Evolutionary conservation across 2,888 invertebrate genomes (phyloP).

Genomic region (Apotomis turbidana): DNA sequence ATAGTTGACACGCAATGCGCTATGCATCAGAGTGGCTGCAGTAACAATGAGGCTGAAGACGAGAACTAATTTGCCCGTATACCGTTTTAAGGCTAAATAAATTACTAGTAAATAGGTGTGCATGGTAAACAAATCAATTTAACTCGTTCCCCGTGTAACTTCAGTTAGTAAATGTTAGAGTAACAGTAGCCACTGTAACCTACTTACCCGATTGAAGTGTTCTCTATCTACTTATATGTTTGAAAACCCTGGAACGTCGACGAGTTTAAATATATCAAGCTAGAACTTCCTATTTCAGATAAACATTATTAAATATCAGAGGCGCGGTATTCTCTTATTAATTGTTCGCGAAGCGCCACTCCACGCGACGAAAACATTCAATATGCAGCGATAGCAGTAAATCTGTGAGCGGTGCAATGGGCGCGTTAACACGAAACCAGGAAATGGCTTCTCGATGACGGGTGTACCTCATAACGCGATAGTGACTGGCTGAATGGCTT

Average conservation of each 20-base stretch:
- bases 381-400: constrained; percentile 50
- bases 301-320: too few species aligned
- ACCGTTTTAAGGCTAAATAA: neutral
- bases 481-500: constrained; percentile 48
- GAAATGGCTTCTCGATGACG: constrained; percentile 62
- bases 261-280: neutral
- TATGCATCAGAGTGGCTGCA: constrained; percentile 30
- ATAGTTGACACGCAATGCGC: constrained; percentile 41
- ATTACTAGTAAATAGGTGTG: neutral
- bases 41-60: constrained; percentile 21
- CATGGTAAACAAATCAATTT: constrained; percentile 1
- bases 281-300: too few species aligned
- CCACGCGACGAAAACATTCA: constrained; percentile 43
- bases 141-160: neutral
- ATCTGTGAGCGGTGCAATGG: constrained; percentile 58
- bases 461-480: constrained; percentile 56
- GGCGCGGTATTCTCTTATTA: too few species aligned
- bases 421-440: constrained; percentile 62
- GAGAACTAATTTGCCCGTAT: neutral
- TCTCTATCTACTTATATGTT: neutral
- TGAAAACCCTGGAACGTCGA: neutral
- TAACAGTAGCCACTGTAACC: neutral
- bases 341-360: neutral
- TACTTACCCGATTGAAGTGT: neutral
- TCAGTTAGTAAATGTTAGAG: neutral